Conservation (phyloP, 2,113 vertebrate genomes). For the Pteruthius melanotis region DNA sequence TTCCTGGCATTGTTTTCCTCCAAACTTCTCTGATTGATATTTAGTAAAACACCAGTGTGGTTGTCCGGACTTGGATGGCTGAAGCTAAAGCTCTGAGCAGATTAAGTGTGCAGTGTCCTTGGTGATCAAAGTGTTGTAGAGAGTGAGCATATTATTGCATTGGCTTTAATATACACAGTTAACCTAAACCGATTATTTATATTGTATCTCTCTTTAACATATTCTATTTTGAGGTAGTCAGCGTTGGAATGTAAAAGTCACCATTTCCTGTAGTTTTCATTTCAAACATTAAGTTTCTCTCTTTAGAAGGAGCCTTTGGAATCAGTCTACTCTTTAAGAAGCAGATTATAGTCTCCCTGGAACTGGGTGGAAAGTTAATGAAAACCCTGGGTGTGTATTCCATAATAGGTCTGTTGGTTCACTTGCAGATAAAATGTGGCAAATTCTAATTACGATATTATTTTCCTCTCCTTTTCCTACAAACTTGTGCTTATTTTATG, state of each 20-base stretch:
- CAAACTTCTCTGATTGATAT: background rate
- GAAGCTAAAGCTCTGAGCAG: background rate
- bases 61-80: background rate
- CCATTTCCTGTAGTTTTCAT: background rate
- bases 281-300: background rate
- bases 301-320: background rate
- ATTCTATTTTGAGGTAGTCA: background rate
- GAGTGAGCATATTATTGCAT: background rate
- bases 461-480: background rate
- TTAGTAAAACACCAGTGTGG: background rate
- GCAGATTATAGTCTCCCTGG: background rate
- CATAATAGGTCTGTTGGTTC: background rate
- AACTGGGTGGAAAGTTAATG: background rate
- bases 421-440: background rate
- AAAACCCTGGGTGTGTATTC: background rate
- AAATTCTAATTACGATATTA: background rate
- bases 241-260: background rate
- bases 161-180: background rate
- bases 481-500: background rate
- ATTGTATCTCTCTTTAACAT: background rate
- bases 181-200: background rate
- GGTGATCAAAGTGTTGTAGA: background rate
- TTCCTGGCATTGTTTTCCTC: background rate
- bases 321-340: background rate
- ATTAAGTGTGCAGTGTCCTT: background rate